Conservation (phyloP, 2,797 vertebrate species). For the Ataeniobius toweri region DNA sequence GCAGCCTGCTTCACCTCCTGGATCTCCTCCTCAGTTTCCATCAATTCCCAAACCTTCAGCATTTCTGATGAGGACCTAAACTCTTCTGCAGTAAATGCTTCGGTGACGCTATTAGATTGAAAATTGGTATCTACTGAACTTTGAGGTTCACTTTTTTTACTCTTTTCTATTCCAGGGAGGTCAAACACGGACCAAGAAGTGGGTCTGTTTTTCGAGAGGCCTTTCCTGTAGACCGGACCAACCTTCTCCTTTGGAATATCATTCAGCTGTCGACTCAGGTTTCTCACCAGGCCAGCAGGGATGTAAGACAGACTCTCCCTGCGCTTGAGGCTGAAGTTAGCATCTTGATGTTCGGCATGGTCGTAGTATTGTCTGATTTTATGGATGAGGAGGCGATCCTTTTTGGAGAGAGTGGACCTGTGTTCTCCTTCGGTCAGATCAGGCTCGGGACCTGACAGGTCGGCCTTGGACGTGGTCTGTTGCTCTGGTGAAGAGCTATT, state of each 20-base stretch:
- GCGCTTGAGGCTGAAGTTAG: slow-evolving; percentile 87
- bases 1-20: slow-evolving; percentile 22
- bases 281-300: slow-evolving; percentile 90
- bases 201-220: slow-evolving; percentile 63
- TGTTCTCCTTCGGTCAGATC: slow-evolving; percentile 64
- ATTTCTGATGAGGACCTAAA: slow-evolving; percentile 83
- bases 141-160: slow-evolving; percentile 36
- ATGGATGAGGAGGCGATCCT: slow-evolving; percentile 88
- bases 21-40: slow-evolving; percentile 56
- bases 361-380: slow-evolving; percentile 94
- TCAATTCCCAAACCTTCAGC: slow-evolving; percentile 83
- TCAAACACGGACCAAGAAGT: slow-evolving; percentile 84
- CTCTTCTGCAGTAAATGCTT: slow-evolving; percentile 66
- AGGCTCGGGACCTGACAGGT: slow-evolving; percentile 1
- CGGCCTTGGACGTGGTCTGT: background rate
- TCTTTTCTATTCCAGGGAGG: slow-evolving; percentile 72
- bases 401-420: slow-evolving; percentile 85
- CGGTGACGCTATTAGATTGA: slow-evolving; percentile 31
- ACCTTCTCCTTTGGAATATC: slow-evolving; percentile 74
- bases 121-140: slow-evolving; percentile 18
- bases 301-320: slow-evolving; percentile 96
- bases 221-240: slow-evolving; percentile 51
- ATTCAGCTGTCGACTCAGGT: slow-evolving; percentile 87
- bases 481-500: slow-evolving; percentile 53
- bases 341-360: slow-evolving; percentile 87